Conservation (phyloP, 2,113 vertebrate genomes). For the Rousettus leschenaultii region DNA sequence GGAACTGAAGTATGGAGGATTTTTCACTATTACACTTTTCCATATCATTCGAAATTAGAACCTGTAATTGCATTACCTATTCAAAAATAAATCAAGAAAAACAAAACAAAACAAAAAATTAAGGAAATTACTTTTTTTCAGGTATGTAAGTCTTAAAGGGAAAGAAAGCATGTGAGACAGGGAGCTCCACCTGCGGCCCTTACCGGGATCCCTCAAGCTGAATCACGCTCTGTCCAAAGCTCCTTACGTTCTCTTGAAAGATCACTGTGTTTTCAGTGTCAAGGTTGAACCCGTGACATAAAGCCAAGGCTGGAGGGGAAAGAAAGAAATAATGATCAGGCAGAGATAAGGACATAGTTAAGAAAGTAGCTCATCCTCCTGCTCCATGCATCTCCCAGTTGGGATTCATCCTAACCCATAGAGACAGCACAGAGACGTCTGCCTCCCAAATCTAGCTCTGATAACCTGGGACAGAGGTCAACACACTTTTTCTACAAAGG, state of each 20-base stretch:
- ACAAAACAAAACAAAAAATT: background rate
- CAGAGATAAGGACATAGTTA: background rate
- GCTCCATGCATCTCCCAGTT: rapidly evolving
- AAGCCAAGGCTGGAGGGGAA: constrained; percentile 53
- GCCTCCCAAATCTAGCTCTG: background rate
- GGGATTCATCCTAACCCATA: background rate
- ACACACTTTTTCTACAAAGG: background rate
- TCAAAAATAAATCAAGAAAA: background rate
- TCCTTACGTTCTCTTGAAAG: constrained; percentile 54
- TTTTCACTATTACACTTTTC: background rate
- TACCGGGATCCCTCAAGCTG: constrained; percentile 67
- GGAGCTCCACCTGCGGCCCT: background rate
- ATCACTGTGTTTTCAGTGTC: constrained; percentile 63
- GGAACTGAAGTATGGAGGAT: background rate
- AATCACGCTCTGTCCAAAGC: constrained; percentile 77
- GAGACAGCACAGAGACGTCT: background rate
- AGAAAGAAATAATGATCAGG: background rate
- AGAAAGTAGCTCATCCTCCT: background rate
- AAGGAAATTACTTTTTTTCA: background rate
- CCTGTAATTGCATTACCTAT: background rate
- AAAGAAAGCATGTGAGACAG: rapidly evolving
- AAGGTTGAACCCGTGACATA: constrained; percentile 72
- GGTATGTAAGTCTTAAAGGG: background rate
- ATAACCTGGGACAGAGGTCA: background rate
- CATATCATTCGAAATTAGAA: background rate